Conservation (phyloP, 2,113 vertebrate genomes). For the Pionites leucogaster region DNA sequence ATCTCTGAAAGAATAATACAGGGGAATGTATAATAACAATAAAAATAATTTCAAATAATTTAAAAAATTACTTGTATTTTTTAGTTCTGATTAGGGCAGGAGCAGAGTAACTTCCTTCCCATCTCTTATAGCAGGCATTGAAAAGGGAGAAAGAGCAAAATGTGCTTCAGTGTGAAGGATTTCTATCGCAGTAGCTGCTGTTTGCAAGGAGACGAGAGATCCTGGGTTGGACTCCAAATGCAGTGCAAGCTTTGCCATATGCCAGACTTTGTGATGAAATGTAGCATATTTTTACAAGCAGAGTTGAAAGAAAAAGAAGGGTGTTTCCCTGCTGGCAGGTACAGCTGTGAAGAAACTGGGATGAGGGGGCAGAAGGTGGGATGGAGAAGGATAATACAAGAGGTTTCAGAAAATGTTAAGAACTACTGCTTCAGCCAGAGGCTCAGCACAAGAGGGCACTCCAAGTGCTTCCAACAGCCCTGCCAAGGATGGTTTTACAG, state of each 20-base stretch:
- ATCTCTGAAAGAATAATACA: background rate
- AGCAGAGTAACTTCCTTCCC: background rate
- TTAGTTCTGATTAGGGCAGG: background rate
- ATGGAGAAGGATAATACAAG: background rate
- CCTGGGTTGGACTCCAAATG: background rate
- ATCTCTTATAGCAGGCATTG: background rate
- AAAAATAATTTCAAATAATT: background rate
- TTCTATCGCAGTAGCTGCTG: background rate
- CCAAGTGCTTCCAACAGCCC: background rate
- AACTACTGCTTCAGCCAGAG: background rate
- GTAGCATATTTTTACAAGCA: background rate
- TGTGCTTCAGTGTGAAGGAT: background rate
- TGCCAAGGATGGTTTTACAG: background rate
- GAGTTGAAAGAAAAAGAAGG: background rate
- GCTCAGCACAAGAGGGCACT: constrained; percentile 15
- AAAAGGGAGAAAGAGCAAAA: background rate
- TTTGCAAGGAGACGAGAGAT: background rate
- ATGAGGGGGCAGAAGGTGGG: background rate
- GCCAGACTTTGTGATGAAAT: background rate
- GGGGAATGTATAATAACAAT: accelerated
- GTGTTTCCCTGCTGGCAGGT: background rate
- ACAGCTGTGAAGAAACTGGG: background rate
- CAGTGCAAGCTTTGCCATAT: background rate
- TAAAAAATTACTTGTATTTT: background rate
- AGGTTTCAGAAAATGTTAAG: background rate